Evolutionary conservation across 1,140 invertebrate genomes (phyloP), one percentile per base, ranked within the genome.

Genomic region (Brachionus rubens): DNA sequence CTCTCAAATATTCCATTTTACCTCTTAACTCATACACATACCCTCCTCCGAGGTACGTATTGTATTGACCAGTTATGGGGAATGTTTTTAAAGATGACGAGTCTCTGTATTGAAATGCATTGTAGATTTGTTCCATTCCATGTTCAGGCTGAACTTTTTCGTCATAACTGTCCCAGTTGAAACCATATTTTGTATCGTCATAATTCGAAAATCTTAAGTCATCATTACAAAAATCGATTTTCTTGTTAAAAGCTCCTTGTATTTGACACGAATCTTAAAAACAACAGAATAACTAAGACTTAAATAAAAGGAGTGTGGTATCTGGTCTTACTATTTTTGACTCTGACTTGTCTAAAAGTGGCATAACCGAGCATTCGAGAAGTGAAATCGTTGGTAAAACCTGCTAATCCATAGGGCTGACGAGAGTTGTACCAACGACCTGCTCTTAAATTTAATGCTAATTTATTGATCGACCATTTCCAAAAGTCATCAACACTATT

Each of bases 301-400:
- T 26, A 10, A 1, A 30, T 54, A 14, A 28, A 28, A 24, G 26
- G 26, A 12, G 26, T 10, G 7, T 16, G n/a, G n/a, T n/a, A n/a
- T 9, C 4, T 30, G 16, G 33, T 10, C n/a, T 26, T 67, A 41
- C 43, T 3, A 83, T 79, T 75, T 87, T 79, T 3, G 86, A 72
- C 68, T 52, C 43, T 46, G 1, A 72, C 41, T 52, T 72, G 87
- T 76, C 87, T 79, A 76, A 88, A 81, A 10, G 85, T 82, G 12
- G 83, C 87, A 79, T 87, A 87, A 24, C 87, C 87, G 83, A 88
- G 85, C n/a, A 88, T 83, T 77, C 87, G 80, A 21, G 85, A 86
- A 9, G 83, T 83, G 70, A 84, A 82, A 79, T 88, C 87, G 77
- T 83, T 81, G 5, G 87, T 79, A 78, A 85, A 88, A 7, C 87